A percentile compares a stretch with the other conserved stretches of the same genome.
Conservation (phyloP, 2,113 vertebrate species). For the Salvelinus namaycush region DNA sequence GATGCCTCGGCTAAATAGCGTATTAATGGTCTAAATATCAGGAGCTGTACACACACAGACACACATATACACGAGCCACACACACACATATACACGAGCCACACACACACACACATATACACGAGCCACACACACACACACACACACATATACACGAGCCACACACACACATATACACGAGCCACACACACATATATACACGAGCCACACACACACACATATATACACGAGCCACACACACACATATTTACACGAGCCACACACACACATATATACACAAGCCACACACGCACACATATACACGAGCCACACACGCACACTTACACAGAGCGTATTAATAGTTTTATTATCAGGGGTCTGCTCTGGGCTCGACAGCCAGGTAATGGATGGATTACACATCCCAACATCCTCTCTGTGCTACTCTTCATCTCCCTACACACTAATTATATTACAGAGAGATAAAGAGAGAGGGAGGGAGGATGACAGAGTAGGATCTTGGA, state of each 20-base stretch:
- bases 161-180: not conserved
- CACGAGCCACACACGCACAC: not conserved
- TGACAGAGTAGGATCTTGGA: not conserved
- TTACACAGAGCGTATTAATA: slow-evolving; percentile 37
- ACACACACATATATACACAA: not conserved
- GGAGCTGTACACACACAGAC: slow-evolving; percentile 24
- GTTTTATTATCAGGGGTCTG: slow-evolving; percentile 35
- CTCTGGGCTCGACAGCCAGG: slow-evolving; percentile 25
- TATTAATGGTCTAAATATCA: slow-evolving; percentile 52
- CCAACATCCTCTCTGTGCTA: slow-evolving; percentile 35
- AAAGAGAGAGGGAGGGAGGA: not conserved
- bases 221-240: no score
- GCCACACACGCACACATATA: not conserved
- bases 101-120: not conserved
- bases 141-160: not conserved
- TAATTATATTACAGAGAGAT: slow-evolving; percentile 33
- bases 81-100: not conserved
- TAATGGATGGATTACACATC: slow-evolving; percentile 37
- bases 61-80: not conserved
- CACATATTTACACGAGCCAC: not conserved
- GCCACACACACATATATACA: not conserved
- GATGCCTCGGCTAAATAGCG: slow-evolving; percentile 42
- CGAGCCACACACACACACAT: slow-evolving; percentile 11
- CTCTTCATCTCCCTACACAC: slow-evolving; percentile 31
- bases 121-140: not conserved